Base-by-base conservation (phyloP, 2,797 vertebrate genomes). In the Fratercula arctica region DNA sequence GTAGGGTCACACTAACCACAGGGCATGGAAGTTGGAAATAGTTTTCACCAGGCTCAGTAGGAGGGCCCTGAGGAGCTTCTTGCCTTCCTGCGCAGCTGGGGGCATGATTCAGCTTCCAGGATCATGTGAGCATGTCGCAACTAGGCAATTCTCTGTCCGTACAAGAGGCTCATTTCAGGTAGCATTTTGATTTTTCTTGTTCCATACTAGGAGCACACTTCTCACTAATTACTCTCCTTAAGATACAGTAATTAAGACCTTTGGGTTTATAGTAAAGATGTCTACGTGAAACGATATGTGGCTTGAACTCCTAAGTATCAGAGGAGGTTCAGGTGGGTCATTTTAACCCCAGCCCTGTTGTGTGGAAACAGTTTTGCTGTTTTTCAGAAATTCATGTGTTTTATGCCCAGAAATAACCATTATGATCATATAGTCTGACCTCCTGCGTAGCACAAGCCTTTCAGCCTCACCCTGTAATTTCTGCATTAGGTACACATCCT, bases 1-100 rank as follows among this genome's bases (percentile, higher is more conserved):
- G 64, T 75, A 80, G 53, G 60, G 84, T 96, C 81, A 66, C 46
- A 39, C 45, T 94, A 94, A 92, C 95, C 89, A 80, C 93, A 87
- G 91, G 82, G 75, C 79, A 87, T 87, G 57, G 56, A 78, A 83
- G 75, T 80, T 54, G 64, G 78, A 93, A 92, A 72, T 50, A 83
- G 51, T 74, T 96, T 91, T 91, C 66, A 74, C 45, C 53, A 85
- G 51, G 39, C 92, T 83, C 81, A 45, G 75, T 29, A 80, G 81
- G 75, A 93, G 60, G n/a, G 37, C 68, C 53, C 48, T 0, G 2
- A 88, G 92, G 70, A 95, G 33, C 69, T 87, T 41, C 72, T 95
- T 88, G 76, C 78, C 89, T 95, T 93, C 76, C 79, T 92, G 50
- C 46, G 2, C 82, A 90, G 87, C 81, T 72, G 76, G 57, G 78